phyloP scores from a whole-genome alignment of 2,888 invertebrate genomes.

The Cryptocephalus primarius region DNA sequence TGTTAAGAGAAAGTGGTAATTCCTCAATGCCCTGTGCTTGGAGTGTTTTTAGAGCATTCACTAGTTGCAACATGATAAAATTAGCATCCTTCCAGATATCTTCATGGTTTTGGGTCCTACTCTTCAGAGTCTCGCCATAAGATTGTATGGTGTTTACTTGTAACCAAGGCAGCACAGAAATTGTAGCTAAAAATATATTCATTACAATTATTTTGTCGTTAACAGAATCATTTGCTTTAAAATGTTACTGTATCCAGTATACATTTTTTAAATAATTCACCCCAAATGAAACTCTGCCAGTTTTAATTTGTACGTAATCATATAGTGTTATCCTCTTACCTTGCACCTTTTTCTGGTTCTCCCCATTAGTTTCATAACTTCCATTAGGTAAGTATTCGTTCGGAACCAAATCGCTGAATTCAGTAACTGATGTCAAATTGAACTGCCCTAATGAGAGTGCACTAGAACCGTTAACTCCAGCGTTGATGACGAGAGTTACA shows the following conservation, averaged over 20 bases:
- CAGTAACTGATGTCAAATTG: conserved; percentile 62
- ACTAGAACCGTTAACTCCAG: conserved; percentile 45
- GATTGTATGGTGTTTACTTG: conserved; percentile 66
- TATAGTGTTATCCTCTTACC: conserved; percentile 34
- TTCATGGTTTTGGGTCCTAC: conserved; percentile 35
- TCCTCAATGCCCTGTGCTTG: conserved; percentile 79
- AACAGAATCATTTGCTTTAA: too few species aligned
- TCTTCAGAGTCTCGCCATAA: conserved; percentile 52
- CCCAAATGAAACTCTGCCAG: too few species aligned
- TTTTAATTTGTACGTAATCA: too few species aligned
- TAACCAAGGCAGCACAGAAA: conserved; percentile 62
- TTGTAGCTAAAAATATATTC: conserved; percentile 47
- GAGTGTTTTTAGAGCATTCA: conserved; percentile 69
- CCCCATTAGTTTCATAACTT: conserved; percentile 30
- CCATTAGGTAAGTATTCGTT: conserved; percentile 47
- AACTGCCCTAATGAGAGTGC: conserved; percentile 45
- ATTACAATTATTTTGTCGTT: too few species aligned
- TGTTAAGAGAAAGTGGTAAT: conserved; percentile 55
- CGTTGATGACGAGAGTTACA: conserved; percentile 55
- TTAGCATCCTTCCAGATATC: conserved; percentile 53
- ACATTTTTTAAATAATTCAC: too few species aligned
- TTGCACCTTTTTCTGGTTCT: conserved; percentile 54
- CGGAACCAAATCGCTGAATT: conserved; percentile 71
- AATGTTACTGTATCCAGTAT: too few species aligned
- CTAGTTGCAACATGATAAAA: conserved; percentile 69